Evolutionary conservation across 2,888 invertebrate species (phyloP).

Genomic region (Leptinotarsa tumamoca): DNA sequence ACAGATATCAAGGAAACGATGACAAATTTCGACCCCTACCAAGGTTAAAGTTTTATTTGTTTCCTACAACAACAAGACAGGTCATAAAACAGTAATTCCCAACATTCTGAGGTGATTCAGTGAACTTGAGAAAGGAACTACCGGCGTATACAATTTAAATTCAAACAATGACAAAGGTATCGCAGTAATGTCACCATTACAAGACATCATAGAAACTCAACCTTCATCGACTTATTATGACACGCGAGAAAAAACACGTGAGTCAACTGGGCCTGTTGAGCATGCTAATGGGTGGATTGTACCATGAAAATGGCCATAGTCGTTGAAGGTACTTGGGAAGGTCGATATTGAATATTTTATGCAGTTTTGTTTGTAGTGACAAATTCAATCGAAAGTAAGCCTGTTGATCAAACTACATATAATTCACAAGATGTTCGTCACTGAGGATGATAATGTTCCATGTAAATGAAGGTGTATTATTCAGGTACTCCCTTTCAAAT

Average conservation of each 20-base stretch:
- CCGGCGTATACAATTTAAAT: not conserved
- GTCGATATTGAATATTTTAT: not conserved
- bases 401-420: too few relatives aligned
- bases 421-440: too few relatives aligned
- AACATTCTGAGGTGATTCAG: not conserved
- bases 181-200: not conserved
- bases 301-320: not conserved
- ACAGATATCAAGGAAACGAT: not conserved
- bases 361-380: too few relatives aligned
- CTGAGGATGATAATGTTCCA: too few relatives aligned
- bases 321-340: not conserved
- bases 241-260: not conserved
- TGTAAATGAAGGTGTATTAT: too few relatives aligned
- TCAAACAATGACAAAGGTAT: not conserved
- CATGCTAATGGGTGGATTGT: not conserved
- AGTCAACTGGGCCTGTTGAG: not conserved
- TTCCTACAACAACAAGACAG: not conserved
- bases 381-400: too few relatives aligned
- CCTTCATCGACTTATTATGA: not conserved
- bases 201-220: not conserved
- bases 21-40: not conserved
- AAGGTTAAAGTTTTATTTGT: not conserved
- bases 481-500: too few relatives aligned
- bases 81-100: not conserved
- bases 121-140: not conserved